A percentile compares a stretch with the other conserved stretches of the same genome.
These are phyloP conservation scores for Dinothrombium tinctorium DNA, from an alignment of 1,140 invertebrate genomes.

Conservation along the genomic window DNA sequence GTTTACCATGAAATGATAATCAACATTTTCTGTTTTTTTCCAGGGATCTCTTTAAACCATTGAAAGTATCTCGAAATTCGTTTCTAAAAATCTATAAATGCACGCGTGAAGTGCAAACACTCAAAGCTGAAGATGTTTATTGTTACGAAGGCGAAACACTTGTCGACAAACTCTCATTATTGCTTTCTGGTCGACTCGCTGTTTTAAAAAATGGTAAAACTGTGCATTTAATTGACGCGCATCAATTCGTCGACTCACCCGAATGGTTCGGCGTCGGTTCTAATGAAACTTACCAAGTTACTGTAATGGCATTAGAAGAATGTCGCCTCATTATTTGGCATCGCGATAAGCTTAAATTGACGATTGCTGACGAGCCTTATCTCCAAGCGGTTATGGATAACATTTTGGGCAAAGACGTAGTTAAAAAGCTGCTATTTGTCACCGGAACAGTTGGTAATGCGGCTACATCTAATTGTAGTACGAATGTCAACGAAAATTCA, in stretches of 20 bases:
- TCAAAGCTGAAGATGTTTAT: conserved; percentile 61
- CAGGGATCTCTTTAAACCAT: conserved; percentile 48
- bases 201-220: conserved; percentile 61
- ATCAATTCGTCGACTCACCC: conserved; percentile 75
- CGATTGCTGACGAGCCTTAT: conserved; percentile 57
- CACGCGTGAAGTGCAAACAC: conserved; percentile 47
- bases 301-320: conserved; percentile 65
- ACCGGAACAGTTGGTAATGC: conserved; percentile 15
- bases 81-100: conserved; percentile 54
- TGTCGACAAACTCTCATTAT: conserved; percentile 58
- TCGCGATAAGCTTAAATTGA: conserved; percentile 40
- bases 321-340: conserved; percentile 63
- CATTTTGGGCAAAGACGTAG: conserved; percentile 61
- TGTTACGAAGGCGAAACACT: conserved; percentile 66
- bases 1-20: too few species aligned
- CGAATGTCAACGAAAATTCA: conserved; percentile 12
- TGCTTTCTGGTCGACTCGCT: conserved; percentile 62
- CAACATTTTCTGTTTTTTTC: not conserved
- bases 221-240: conserved; percentile 59
- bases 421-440: conserved; percentile 69
- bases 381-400: conserved; percentile 62
- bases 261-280: conserved; percentile 77
- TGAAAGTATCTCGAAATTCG: conserved; percentile 49
- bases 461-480: conserved; percentile 1
- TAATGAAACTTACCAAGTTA: conserved; percentile 68